Evolutionary conservation across 2,113 vertebrate genomes (phyloP).

Genomic region (Hippocampus comes): DNA sequence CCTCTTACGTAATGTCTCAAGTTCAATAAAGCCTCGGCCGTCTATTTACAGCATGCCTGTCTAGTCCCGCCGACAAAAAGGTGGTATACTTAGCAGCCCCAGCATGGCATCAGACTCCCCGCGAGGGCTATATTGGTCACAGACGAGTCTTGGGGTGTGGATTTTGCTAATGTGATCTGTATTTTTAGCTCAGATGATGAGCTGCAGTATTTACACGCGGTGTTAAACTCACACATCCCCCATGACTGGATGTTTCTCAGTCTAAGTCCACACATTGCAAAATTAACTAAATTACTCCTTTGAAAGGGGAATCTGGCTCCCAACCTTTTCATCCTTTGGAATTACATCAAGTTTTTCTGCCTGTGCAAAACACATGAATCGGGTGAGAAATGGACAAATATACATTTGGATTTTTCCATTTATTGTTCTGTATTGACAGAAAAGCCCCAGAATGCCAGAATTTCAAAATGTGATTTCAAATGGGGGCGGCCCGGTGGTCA

Average conservation of each 20-base stretch:
- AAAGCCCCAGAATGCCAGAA: background rate
- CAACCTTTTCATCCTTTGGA: background rate
- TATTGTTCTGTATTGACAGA: background rate
- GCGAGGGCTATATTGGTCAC: slow-evolving; percentile 71
- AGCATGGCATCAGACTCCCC: slow-evolving; percentile 71
- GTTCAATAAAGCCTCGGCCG: slow-evolving; percentile 70
- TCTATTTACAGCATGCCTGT: slow-evolving; percentile 70
- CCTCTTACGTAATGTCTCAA: slow-evolving; percentile 77
- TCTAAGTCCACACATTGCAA: background rate
- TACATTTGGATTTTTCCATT: background rate
- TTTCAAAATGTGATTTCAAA: background rate
- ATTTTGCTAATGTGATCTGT: slow-evolving; percentile 64
- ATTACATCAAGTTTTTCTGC: background rate
- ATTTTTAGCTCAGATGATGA: slow-evolving; percentile 73
- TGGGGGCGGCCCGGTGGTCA: background rate
- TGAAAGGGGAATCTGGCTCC: background rate
- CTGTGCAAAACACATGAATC: background rate
- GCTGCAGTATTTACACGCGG: slow-evolving; percentile 48
- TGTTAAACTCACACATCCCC: slow-evolving; percentile 15
- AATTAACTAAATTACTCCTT: background rate
- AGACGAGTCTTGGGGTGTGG: slow-evolving; percentile 67
- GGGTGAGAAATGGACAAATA: too few species aligned
- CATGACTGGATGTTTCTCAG: background rate
- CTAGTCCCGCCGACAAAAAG: slow-evolving; percentile 76
- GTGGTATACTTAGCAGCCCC: slow-evolving; percentile 75